These are phyloP conservation scores for Melanotus villosus DNA, from an alignment of 2,888 invertebrate genomes.

Conservation along the genomic window DNA sequence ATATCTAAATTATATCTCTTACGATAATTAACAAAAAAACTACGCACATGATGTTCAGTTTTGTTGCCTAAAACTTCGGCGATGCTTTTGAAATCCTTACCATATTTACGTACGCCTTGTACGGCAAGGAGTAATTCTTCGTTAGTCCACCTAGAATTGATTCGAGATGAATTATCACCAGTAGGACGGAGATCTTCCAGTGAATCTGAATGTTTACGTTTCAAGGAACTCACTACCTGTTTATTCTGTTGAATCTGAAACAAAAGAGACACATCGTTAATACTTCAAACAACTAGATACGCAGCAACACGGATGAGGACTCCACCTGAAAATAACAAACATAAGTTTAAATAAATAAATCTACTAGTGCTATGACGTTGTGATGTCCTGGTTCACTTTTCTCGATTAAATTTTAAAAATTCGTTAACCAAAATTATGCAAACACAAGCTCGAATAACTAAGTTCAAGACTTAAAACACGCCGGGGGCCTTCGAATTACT, in stretches of 20 bases:
- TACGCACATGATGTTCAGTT: slow-evolving; percentile 92
- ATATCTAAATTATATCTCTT: slow-evolving; percentile 91
- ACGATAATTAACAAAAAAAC: slow-evolving; percentile 93
- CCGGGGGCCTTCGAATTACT: not conserved
- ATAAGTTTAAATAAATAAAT: slow-evolving; percentile 36
- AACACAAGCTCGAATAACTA: slow-evolving; percentile 31
- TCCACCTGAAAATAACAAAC: slow-evolving; percentile 33
- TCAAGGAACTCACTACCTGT: slow-evolving; percentile 89
- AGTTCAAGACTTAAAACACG: not conserved
- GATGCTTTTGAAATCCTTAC: slow-evolving; percentile 93
- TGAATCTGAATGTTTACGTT: slow-evolving; percentile 78
- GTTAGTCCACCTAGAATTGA: slow-evolving; percentile 92
- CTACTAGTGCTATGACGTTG: slow-evolving; percentile 30
- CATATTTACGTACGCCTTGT: slow-evolving; percentile 87
- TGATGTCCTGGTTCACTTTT: slow-evolving; percentile 43
- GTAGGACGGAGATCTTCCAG: slow-evolving; percentile 66
- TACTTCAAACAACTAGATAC: not conserved
- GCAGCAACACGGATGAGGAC: not conserved
- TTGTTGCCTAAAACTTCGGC: slow-evolving; percentile 96
- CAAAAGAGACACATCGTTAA: slow-evolving; percentile 54
- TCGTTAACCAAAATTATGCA: slow-evolving; percentile 33
- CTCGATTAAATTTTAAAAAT: slow-evolving; percentile 15
- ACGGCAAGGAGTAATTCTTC: slow-evolving; percentile 94
- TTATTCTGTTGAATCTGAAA: slow-evolving; percentile 94
- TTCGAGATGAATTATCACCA: slow-evolving; percentile 70